These are phyloP conservation scores for Sitta europaea DNA, from an alignment of 2,113 vertebrate species.

Conservation along the genomic window DNA sequence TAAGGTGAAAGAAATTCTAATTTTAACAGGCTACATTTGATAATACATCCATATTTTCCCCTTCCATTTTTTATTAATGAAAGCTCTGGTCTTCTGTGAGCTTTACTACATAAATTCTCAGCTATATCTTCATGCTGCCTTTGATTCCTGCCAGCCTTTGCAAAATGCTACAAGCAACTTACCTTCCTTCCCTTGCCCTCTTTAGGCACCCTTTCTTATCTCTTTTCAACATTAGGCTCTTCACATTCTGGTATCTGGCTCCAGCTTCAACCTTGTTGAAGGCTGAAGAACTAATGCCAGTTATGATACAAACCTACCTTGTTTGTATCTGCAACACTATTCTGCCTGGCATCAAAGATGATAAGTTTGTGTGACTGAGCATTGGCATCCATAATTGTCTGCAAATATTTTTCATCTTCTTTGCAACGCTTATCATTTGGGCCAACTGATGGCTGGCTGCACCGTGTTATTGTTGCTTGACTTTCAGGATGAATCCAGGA, in stretches of 20 bases:
- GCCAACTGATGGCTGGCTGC: slow-evolving; percentile 91
- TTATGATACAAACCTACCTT: slow-evolving; percentile 75
- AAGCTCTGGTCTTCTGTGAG: neutral
- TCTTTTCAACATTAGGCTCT: neutral
- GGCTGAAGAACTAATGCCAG: neutral
- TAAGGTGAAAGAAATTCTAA: neutral
- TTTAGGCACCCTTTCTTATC: neutral
- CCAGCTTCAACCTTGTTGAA: neutral
- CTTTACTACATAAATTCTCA: neutral
- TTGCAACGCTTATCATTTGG: slow-evolving; percentile 90
- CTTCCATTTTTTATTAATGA: neutral
- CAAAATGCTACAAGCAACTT: neutral
- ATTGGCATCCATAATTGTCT: slow-evolving; percentile 96
- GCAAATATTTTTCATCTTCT: slow-evolving; percentile 93
- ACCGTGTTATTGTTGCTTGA: slow-evolving; percentile 91
- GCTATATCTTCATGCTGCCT: neutral
- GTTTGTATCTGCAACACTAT: slow-evolving; percentile 86
- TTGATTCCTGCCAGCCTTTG: neutral
- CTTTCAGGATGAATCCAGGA: slow-evolving; percentile 98
- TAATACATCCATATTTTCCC: neutral
- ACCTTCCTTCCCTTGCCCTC: neutral
- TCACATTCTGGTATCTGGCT: neutral
- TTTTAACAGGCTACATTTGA: neutral
- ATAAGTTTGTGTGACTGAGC: slow-evolving; percentile 95
- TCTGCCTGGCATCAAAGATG: slow-evolving; percentile 93